phyloP scores from a whole-genome alignment of 1,140 invertebrate species.

The Drosophila ananassae region DNA sequence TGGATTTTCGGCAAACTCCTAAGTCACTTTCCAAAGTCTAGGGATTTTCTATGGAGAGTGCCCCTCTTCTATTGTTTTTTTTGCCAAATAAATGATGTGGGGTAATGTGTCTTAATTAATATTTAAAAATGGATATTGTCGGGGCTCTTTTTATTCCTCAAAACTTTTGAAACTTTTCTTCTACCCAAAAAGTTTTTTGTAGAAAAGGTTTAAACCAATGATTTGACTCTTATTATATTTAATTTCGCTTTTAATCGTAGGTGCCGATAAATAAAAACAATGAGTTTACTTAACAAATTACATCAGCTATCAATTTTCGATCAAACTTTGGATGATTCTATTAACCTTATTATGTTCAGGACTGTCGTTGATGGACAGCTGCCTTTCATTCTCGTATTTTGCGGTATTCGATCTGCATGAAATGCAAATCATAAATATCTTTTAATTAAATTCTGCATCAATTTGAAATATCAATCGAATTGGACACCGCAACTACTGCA shows the following conservation, averaged over 20 bases:
- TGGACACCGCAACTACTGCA: not conserved
- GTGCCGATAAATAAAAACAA: too few species aligned
- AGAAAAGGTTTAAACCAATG: too few species aligned
- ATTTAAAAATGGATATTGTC: slow-evolving; percentile 7
- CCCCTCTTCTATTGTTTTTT: not conserved
- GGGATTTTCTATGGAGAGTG: slow-evolving; percentile 10
- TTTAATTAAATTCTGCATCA: slow-evolving; percentile 32
- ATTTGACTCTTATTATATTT: not conserved
- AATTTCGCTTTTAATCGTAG: too few species aligned
- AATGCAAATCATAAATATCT: slow-evolving; percentile 32
- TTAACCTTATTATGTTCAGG: too few species aligned
- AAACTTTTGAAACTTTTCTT: not conserved
- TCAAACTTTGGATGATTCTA: too few species aligned
- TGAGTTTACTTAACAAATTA: not conserved
- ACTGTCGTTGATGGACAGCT: not conserved
- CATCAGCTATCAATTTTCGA: not conserved
- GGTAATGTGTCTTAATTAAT: slow-evolving; percentile 33
- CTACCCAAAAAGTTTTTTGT: too few species aligned
- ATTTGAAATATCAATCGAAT: slow-evolving; percentile 9
- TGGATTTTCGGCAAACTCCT: slow-evolving; percentile 51
- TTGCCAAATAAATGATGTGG: slow-evolving; percentile 20
- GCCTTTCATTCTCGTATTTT: not conserved
- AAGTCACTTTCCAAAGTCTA: slow-evolving; percentile 38
- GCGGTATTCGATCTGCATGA: not conserved
- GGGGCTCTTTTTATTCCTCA: not conserved